These are phyloP conservation scores for Temnothorax nylanderi DNA, from an alignment of 1,140 invertebrate genomes.

Conservation along the genomic window DNA sequence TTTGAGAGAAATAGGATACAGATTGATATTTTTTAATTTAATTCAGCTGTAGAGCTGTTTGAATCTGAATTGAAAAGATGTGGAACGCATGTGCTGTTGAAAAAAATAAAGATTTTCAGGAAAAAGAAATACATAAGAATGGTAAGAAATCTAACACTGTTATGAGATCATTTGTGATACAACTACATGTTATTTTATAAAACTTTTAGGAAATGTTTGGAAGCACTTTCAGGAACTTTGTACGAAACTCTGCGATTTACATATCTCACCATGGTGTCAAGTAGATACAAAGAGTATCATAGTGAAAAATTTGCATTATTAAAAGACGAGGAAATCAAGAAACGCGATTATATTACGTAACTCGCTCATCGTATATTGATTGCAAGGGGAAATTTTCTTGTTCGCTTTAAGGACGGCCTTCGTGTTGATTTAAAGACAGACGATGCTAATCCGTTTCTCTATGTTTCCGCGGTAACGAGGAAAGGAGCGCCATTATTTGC, in stretches of 20 bases:
- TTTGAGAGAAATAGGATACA: neutral
- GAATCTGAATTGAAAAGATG: no score
- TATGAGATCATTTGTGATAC: neutral
- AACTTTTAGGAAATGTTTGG: neutral
- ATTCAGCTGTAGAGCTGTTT: neutral
- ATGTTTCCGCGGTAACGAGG: slow-evolving; percentile 51
- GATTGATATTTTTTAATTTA: neutral
- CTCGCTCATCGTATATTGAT: neutral
- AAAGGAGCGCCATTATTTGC: slow-evolving; percentile 75
- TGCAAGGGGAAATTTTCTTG: neutral
- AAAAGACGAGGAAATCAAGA: neutral
- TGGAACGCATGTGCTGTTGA: neutral
- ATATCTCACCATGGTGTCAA: neutral
- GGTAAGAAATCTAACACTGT: neutral
- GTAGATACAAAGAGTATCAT: neutral
- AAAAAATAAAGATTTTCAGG: neutral
- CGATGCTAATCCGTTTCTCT: slow-evolving; percentile 51
- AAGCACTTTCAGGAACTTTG: neutral
- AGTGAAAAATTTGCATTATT: neutral
- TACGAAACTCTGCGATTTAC: neutral
- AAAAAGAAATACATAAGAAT: neutral
- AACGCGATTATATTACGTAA: neutral
- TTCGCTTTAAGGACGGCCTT: neutral
- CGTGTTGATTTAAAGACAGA: slow-evolving; percentile 21
- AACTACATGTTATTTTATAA: neutral